phyloP scores from a whole-genome alignment of 2,113 vertebrate species.

The Thinocorus orbignyianus region DNA sequence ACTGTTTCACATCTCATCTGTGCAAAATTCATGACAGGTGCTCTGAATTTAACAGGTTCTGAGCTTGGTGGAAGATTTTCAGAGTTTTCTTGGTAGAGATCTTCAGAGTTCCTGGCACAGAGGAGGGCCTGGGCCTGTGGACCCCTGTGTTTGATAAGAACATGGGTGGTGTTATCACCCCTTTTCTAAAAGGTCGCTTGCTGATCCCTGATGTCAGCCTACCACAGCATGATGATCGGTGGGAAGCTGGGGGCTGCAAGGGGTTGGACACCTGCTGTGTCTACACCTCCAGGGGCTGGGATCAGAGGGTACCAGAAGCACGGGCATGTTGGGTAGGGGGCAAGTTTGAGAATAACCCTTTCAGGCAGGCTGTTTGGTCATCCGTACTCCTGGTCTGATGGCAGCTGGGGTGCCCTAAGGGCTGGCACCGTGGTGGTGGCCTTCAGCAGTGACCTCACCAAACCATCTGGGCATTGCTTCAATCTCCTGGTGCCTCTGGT shows the following conservation, averaged over 20 bases:
- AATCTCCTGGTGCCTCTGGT: neutral
- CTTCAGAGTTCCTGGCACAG: neutral
- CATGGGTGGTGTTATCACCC: neutral
- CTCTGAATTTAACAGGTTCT: neutral
- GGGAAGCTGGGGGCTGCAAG: neutral
- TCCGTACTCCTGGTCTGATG: neutral
- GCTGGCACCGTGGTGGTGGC: neutral
- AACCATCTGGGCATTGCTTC: fast-evolving
- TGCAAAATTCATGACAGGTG: neutral
- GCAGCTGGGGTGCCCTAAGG: neutral
- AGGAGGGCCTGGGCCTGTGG: neutral
- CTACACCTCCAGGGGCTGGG: neutral
- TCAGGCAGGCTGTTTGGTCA: neutral
- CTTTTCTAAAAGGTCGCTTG: neutral
- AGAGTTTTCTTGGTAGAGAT: neutral
- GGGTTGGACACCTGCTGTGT: fast-evolving
- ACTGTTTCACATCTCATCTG: neutral
- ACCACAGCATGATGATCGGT: neutral
- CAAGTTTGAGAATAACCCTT: neutral
- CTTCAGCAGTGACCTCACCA: neutral
- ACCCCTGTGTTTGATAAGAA: neutral
- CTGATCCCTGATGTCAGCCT: neutral
- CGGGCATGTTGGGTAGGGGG: neutral
- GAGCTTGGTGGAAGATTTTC: neutral
- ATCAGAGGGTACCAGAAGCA: neutral